Evolutionary conservation across 2,888 invertebrate genomes (phyloP).

Genomic region (Chymomyza procnemis): DNA sequence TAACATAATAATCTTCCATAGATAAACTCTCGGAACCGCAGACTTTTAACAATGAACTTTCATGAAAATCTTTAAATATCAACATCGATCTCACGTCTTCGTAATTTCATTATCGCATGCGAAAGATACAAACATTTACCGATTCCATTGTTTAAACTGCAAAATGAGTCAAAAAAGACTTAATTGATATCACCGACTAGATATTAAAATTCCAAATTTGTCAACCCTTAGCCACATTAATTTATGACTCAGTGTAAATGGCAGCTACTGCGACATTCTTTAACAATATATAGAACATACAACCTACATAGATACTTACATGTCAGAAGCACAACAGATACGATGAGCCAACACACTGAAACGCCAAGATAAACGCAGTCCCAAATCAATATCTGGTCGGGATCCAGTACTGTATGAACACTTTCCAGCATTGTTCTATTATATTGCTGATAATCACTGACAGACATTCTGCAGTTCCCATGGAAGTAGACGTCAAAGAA

Average conservation of each 20-base stretch:
- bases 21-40: too few species aligned
- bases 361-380: constrained; percentile 75
- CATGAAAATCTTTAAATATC: too few species aligned
- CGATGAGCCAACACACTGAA: constrained; percentile 73
- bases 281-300: not conserved
- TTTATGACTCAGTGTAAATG: not conserved
- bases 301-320: constrained; percentile 59
- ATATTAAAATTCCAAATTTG: not conserved
- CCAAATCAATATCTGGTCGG: constrained; percentile 71
- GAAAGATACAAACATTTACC: not conserved
- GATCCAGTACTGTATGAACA: constrained; percentile 63
- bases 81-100: not conserved
- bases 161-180: not conserved
- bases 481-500: constrained; percentile 77
- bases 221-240: not conserved
- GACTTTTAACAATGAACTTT: too few species aligned
- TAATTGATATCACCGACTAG: not conserved
- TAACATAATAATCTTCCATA: too few species aligned
- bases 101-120: not conserved
- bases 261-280: not conserved
- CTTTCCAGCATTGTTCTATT: constrained; percentile 37
- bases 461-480: constrained; percentile 60
- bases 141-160: not conserved
- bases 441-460: constrained; percentile 47
- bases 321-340: constrained; percentile 68